phyloP scores from a whole-genome alignment of 2,888 invertebrate genomes.

The Lasioglossum vierecki region DNA sequence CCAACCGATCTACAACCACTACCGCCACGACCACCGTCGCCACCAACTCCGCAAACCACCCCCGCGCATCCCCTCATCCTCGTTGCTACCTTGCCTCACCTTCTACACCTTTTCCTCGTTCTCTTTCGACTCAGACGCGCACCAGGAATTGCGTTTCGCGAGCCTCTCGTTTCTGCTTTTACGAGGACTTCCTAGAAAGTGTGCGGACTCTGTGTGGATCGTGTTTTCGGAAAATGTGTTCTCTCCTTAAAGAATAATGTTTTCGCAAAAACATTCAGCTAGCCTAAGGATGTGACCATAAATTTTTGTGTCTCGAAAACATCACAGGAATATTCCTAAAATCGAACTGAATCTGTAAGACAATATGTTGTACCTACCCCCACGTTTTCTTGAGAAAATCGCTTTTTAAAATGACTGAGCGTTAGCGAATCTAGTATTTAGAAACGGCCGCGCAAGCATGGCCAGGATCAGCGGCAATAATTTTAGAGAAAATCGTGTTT shows the following conservation, averaged over 20 bases:
- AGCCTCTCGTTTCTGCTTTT: background rate
- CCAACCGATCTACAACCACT: constrained; percentile 62
- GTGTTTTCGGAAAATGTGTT: no score
- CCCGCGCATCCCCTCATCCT: background rate
- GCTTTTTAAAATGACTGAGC: background rate
- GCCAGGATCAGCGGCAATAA: background rate
- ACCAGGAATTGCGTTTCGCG: background rate
- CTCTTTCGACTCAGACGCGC: constrained; percentile 23
- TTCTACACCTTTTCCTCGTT: constrained; percentile 31
- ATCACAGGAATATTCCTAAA: background rate
- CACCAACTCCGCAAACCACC: background rate
- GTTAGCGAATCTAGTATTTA: background rate
- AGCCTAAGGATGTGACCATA: background rate
- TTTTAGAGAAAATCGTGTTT: background rate
- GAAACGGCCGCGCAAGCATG: background rate
- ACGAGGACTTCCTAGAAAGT: background rate
- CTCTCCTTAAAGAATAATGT: background rate
- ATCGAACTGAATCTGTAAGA: background rate
- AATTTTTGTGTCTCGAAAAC: background rate
- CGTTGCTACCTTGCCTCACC: background rate
- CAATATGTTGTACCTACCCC: background rate
- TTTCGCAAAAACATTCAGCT: background rate
- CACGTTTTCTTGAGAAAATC: background rate
- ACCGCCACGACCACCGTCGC: constrained; percentile 40
- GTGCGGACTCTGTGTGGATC: background rate